Evolutionary conservation across 2,888 invertebrate species (phyloP), one percentile per base, ranked within the genome.

Genomic region (Aspidiotus rigidus): DNA sequence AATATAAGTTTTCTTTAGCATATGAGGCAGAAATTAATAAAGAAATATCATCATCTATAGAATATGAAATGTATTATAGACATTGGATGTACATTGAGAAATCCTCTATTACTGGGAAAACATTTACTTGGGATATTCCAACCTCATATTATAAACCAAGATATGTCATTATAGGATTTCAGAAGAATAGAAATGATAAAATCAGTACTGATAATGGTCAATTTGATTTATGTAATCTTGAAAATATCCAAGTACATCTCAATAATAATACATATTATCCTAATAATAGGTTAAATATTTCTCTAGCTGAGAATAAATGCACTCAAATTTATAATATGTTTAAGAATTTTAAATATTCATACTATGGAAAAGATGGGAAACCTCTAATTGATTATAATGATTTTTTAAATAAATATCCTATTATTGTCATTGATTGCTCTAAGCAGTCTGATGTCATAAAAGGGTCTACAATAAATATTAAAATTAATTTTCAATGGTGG

Each of bases 201-300:
- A 64, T 64, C n/a, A 56, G 1, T n/a, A 7, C 8, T 28, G 64
- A 64, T 54, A 62, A 62, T 62, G 62, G 49, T 55, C 56, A n/a
- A n/a, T 64, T 56, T 64, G 64, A 64, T 64, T 13, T 64, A 40
- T 64, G 56, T 55, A 64, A 64, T 55, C 56, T 64, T 56, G 64
- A 64, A 64, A 64, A 64, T 56, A 8, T 64, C 54, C 62, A 62
- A 62, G 49, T 62, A 3, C 53, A 62, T 49, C 49, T 62, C 2
- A 55, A 64, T 64, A 64, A 64, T 15, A 40, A 55, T 11, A 55
- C 28, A 15, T 64, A 56, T 64, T 64, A 55, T 8, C 56, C 40
- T 7, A 54, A 40, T 2, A 55, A 40, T 56, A 64, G 64, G n/a
- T 13, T 64, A 13, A 64, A 64, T 64, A 11, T 64, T 40, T 40